Evolutionary conservation across 2,888 invertebrate species (phyloP).

Genomic region (Suillia variegata): DNA sequence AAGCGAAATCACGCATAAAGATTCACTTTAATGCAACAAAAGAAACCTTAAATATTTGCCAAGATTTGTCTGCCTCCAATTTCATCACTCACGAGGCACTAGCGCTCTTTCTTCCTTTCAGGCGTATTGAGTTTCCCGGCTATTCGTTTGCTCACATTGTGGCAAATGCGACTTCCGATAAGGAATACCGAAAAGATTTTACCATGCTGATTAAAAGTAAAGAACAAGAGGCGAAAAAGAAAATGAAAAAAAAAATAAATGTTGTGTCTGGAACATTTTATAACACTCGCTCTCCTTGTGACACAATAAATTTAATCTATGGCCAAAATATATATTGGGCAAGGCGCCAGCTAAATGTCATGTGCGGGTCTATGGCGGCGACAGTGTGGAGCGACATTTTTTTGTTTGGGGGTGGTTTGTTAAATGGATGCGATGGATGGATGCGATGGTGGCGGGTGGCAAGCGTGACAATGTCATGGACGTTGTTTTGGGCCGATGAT

Average conservation of each 20-base stretch:
- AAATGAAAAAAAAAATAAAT: neutral
- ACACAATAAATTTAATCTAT: constrained; percentile 25
- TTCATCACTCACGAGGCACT: constrained; percentile 2
- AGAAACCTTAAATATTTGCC: constrained; percentile 2
- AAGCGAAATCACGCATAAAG: constrained; percentile 12
- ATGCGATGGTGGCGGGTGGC: no score
- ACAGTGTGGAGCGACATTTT: neutral
- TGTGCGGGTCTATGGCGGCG: neutral
- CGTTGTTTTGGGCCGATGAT: constrained; percentile 18
- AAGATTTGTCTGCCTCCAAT: neutral
- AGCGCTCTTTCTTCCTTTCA: constrained; percentile 11
- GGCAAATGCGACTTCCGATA: constrained; percentile 11
- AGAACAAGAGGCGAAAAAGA: neutral
- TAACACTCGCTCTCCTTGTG: constrained; percentile 14
- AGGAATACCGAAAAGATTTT: constrained; percentile 7
- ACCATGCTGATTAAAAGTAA: constrained; percentile 10
- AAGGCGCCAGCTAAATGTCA: constrained; percentile 34
- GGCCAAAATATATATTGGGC: constrained; percentile 25
- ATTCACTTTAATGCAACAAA: neutral
- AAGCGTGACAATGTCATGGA: neutral
- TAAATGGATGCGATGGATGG: no score
- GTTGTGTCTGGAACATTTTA: neutral
- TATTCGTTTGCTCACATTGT: constrained; percentile 7
- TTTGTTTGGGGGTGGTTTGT: neutral
- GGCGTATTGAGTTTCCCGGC: constrained; percentile 9